Conservation (phyloP, 2,888 invertebrate genomes). For the Cantharis flavilabris region DNA sequence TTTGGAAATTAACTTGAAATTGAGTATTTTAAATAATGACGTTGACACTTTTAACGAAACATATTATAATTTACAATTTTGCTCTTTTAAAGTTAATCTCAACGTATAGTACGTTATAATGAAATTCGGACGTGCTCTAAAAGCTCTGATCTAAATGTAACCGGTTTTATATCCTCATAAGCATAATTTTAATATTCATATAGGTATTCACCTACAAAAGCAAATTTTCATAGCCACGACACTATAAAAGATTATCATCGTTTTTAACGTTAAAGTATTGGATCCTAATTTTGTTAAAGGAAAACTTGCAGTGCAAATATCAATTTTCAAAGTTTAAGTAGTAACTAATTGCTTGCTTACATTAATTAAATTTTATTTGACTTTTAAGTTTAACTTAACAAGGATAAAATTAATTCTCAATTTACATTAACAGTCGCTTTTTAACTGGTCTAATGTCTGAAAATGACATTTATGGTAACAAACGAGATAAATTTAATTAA, state of each 20-base stretch:
- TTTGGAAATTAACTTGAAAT: neutral
- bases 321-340: neutral
- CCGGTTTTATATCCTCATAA: constrained; percentile 10
- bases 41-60: constrained; percentile 4
- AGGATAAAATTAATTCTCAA: neutral
- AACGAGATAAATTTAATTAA: neutral
- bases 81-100: constrained; percentile 13
- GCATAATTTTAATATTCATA: constrained; percentile 9
- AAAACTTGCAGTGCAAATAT: neutral
- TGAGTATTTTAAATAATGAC: neutral
- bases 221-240: neutral
- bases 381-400: neutral
- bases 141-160: constrained; percentile 9
- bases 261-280: neutral
- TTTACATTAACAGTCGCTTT: neutral
- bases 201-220: neutral
- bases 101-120: constrained; percentile 10
- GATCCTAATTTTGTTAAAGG: neutral
- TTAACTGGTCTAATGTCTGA: neutral
- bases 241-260: constrained; percentile 2
- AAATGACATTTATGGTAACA: neutral
- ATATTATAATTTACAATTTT: constrained; percentile 14
- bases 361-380: neutral
- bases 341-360: neutral
- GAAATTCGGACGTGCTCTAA: constrained; percentile 19